A percentile compares a stretch with the other conserved stretches of the same genome.
These are phyloP conservation scores for Zalophus californianus DNA, from an alignment of 2,797 vertebrate genomes.

Conservation along the genomic window DNA sequence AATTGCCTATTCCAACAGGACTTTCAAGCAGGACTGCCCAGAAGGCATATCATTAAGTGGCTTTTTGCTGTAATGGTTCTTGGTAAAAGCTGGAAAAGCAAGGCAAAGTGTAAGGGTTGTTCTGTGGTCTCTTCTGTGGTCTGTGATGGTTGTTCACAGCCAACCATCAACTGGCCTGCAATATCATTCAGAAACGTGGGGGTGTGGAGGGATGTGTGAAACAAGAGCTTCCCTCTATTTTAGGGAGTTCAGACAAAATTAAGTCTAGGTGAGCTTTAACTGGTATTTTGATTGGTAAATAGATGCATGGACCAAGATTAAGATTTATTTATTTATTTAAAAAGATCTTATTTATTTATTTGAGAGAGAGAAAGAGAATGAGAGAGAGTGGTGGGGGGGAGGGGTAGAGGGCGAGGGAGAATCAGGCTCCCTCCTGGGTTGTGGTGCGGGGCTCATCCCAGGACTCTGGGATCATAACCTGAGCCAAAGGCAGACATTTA, in stretches of 20 bases:
- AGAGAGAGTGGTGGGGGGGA: too few species aligned
- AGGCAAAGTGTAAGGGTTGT: not conserved
- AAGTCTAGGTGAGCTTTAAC: conserved; percentile 9
- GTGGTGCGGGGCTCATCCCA: too few species aligned
- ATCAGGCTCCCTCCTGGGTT: too few species aligned
- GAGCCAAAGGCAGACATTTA: too few species aligned
- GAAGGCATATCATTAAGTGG: not conserved
- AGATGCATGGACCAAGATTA: not conserved
- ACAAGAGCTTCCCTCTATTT: not conserved
- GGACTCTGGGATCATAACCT: too few species aligned
- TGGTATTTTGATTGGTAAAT: not conserved
- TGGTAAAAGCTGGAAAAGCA: conserved; percentile 30
- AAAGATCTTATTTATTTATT: too few species aligned
- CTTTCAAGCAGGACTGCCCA: not conserved
- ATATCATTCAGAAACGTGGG: not conserved
- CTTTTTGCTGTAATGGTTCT: not conserved
- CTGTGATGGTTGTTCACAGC: not conserved
- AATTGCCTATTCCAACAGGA: not conserved
- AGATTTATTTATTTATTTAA: not conserved
- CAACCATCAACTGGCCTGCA: not conserved
- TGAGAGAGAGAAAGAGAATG: too few species aligned
- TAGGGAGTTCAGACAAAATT: not conserved
- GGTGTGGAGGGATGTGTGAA: not conserved
- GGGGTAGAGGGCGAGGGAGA: too few species aligned
- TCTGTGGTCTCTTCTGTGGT: not conserved